These are phyloP conservation scores for Dallia pectoralis DNA, from an alignment of 2,797 vertebrate species.

Conservation along the genomic window DNA sequence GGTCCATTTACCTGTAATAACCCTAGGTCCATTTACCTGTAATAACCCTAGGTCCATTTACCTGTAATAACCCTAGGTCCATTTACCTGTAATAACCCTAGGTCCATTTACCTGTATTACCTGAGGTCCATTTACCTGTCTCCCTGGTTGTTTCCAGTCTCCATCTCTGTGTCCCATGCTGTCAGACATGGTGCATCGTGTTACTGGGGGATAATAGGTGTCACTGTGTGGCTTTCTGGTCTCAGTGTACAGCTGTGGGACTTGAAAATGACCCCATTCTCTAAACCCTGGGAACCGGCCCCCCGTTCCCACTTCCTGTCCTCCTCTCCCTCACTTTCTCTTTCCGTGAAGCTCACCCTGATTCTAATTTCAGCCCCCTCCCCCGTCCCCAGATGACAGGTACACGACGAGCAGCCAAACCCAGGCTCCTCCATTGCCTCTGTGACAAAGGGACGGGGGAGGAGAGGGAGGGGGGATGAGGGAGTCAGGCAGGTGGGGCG, in stretches of 20 bases:
- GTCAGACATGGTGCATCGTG: conserved; percentile 70
- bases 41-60: too few species aligned
- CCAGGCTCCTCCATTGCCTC: conserved; percentile 50
- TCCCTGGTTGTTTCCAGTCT: too few species aligned
- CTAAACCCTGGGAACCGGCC: conserved; percentile 64
- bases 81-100: too few species aligned
- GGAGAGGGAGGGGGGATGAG: neutral
- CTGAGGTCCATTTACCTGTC: too few species aligned
- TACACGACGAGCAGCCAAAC: conserved; percentile 48
- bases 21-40: too few species aligned
- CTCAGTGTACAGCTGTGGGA: conserved; percentile 62
- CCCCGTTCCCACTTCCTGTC: conserved; percentile 12
- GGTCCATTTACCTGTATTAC: too few species aligned
- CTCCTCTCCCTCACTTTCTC: neutral
- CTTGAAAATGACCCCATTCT: conserved; percentile 64
- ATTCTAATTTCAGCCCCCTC: neutral
- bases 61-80: too few species aligned
- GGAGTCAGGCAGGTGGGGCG: conserved; percentile 39
- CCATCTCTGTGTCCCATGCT: conserved; percentile 29
- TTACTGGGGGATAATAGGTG: conserved; percentile 73
- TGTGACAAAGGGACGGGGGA: conserved; percentile 38
- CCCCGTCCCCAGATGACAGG: conserved; percentile 38
- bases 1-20: too few species aligned
- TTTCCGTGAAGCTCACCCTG: too few species aligned
- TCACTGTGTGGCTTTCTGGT: conserved; percentile 72